Conservation (phyloP, 2,888 invertebrate species). For the Drosophila meridiana region DNA sequence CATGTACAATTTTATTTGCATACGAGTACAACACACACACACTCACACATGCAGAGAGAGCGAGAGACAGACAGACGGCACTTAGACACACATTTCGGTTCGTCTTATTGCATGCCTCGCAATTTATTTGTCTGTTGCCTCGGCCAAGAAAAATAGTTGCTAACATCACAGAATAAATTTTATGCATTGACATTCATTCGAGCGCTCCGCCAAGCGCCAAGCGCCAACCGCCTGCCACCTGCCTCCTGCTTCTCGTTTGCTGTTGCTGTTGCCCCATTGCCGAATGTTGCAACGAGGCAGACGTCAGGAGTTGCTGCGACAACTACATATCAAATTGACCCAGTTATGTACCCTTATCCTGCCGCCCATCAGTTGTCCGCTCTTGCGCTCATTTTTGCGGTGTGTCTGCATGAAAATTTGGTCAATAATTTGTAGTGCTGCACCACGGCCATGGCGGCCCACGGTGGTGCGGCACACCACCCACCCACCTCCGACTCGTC, state of each 20-base stretch:
- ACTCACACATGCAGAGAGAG: conserved; percentile 6
- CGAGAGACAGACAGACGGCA: conserved; percentile 27
- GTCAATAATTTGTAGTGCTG: conserved; percentile 69
- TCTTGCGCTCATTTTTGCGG: conserved; percentile 67
- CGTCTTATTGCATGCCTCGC: conserved; percentile 80
- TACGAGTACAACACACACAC: conserved; percentile 40
- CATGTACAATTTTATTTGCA: conserved; percentile 80
- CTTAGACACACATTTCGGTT: conserved; percentile 65
- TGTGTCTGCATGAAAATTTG: conserved; percentile 77
- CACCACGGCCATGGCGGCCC: conserved; percentile 1
- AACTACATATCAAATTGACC: conserved; percentile 80
- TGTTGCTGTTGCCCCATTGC: conserved; percentile 36
- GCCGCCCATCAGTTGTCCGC: conserved; percentile 34
- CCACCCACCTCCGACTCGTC: background rate
- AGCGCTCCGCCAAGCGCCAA: background rate
- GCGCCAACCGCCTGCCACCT: background rate
- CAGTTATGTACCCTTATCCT: conserved; percentile 59
- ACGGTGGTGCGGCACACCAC: background rate
- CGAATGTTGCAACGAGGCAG: conserved; percentile 56
- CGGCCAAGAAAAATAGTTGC: conserved; percentile 71
- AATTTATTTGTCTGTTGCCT: conserved; percentile 75
- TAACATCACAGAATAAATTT: conserved; percentile 74
- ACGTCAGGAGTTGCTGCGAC: conserved; percentile 75
- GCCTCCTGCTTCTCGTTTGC: background rate
- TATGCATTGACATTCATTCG: conserved; percentile 74